These are phyloP conservation scores for Micoletzkya japonica DNA, from an alignment of 2,888 invertebrate species.

Conservation along the genomic window DNA sequence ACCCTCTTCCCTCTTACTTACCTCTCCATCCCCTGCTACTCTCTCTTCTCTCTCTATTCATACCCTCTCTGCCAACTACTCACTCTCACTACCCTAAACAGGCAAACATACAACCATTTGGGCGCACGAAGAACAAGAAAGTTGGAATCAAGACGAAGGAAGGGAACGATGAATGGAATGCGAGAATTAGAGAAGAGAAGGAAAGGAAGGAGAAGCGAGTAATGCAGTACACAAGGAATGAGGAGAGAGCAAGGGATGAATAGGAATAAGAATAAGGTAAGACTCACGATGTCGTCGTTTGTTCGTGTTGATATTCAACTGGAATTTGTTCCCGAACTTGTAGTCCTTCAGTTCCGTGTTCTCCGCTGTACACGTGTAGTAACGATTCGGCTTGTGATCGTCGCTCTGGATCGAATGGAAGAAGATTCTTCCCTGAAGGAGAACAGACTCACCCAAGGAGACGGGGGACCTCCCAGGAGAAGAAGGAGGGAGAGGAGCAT, in stretches of 20 bases:
- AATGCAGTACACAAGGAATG: no score
- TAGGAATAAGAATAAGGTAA: not conserved
- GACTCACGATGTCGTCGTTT: conserved; percentile 44
- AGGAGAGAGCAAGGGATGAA: not conserved
- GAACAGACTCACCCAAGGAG: no score
- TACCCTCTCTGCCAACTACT: conserved; percentile 4
- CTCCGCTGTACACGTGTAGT: conserved; percentile 64
- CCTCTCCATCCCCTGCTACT: not conserved
- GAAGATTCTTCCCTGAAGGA: conserved; percentile 64
- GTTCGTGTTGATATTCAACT: conserved; percentile 47
- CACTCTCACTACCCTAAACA: conserved; percentile 2
- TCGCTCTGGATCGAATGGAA: conserved; percentile 62
- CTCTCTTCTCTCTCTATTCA: conserved; percentile 14
- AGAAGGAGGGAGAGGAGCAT: conserved; percentile 3
- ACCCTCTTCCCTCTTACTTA: not conserved
- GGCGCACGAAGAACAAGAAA: not conserved
- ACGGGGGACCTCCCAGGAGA: not conserved
- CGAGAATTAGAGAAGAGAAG: not conserved
- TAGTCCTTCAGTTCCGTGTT: conserved; percentile 64
- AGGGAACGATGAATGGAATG: not conserved
- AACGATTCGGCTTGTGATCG: conserved; percentile 60
- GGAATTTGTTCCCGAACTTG: conserved; percentile 63
- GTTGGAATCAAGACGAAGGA: no score
- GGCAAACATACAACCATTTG: not conserved
- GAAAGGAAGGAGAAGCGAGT: conserved; percentile 1